Percentiles rank a stretch among this genome's conserved stretches.
These are phyloP conservation scores for Pangasius krempfi DNA, from an alignment of 2,797 vertebrate genomes.

Conservation along the genomic window DNA sequence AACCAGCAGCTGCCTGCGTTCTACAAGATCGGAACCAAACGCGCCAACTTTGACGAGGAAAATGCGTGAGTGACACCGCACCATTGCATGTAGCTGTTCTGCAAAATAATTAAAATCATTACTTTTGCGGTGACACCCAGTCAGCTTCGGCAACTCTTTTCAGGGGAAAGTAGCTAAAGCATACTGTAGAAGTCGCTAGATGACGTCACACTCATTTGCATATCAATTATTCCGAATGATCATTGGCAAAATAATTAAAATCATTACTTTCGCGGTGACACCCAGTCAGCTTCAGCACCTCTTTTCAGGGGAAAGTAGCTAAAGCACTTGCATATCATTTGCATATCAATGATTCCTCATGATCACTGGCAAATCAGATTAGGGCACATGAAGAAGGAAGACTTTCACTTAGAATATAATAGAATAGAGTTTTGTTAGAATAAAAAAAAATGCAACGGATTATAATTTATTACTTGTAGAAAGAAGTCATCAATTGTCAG, in stretches of 20 bases:
- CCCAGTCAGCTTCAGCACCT: too few relatives aligned
- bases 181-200: not conserved
- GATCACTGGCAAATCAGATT: not conserved
- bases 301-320: not conserved
- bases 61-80: conserved; percentile 87
- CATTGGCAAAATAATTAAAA: not conserved
- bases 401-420: not conserved
- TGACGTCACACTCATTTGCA: not conserved
- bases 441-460: too few relatives aligned
- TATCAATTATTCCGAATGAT: not conserved
- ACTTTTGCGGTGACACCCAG: not conserved
- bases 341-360: not conserved
- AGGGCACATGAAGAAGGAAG: not conserved
- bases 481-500: too few relatives aligned
- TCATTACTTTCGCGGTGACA: too few relatives aligned
- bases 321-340: not conserved
- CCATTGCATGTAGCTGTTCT: not conserved
- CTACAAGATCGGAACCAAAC: conserved; percentile 97
- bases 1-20: conserved; percentile 93
- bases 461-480: too few relatives aligned
- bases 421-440: too few relatives aligned
- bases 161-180: not conserved
- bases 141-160: not conserved
- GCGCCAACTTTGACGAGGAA: conserved; percentile 97
- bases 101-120: not conserved